Evolutionary conservation across 2,888 invertebrate genomes (phyloP).

Genomic region (Eilema sororculum): DNA sequence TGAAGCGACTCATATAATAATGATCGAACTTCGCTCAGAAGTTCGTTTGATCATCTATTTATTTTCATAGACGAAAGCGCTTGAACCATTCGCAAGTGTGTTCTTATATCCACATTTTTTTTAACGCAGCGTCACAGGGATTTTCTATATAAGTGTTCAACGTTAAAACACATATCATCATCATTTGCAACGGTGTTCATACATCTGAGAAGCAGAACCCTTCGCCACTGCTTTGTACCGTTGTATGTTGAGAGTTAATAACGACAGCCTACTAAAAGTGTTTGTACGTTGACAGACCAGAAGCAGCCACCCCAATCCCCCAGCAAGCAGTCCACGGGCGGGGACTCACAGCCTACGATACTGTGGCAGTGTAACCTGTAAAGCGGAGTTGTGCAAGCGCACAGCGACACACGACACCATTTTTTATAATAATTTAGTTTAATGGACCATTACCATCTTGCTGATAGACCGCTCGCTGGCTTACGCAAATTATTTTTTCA

Average conservation of each 20-base stretch:
- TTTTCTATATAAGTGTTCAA: not conserved
- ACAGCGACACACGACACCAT: conserved; percentile 48
- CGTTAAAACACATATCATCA: not conserved
- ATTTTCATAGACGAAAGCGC: not conserved
- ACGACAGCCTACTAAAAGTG: not conserved
- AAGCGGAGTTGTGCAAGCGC: conserved; percentile 65
- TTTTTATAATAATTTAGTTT: conserved; percentile 52
- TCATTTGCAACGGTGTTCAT: not conserved
- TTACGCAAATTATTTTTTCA: conserved; percentile 44
- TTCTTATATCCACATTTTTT: too few species aligned
- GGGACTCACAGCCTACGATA: conserved; percentile 99
- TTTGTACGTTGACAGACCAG: conserved; percentile 90
- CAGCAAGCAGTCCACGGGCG: conserved; percentile 91
- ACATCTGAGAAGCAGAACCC: not conserved
- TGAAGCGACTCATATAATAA: too few species aligned
- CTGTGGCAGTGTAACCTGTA: conserved; percentile 99
- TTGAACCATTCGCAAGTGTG: too few species aligned
- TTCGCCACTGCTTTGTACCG: conserved; percentile 5
- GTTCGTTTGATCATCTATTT: too few species aligned
- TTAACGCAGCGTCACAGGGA: not conserved
- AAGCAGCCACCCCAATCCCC: conserved; percentile 92
- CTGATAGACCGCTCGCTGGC: conserved; percentile 61
- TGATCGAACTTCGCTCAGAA: too few species aligned
- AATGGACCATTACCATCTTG: conserved; percentile 70
- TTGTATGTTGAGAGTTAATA: not conserved